Evolutionary conservation across 1,140 invertebrate genomes (phyloP).

Genomic region (Venturia canescens): DNA sequence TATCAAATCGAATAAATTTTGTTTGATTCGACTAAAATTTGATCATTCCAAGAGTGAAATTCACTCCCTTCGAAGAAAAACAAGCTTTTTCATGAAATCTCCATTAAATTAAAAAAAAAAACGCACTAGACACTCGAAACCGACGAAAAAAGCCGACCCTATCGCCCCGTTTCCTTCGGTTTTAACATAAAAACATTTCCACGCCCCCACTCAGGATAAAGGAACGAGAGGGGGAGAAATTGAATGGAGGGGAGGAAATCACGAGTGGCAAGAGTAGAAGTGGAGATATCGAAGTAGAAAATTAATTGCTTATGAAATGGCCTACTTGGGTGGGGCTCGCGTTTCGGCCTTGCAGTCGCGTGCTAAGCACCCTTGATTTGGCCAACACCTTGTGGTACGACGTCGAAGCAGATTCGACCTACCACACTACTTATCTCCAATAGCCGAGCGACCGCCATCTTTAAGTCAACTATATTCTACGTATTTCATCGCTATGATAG

Average conservation of each 20-base stretch:
- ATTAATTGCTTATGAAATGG: constrained; percentile 67
- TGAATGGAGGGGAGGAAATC: neutral
- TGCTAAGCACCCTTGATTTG: constrained; percentile 61
- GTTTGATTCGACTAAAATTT: too few relatives aligned
- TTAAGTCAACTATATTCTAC: neutral
- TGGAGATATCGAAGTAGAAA: constrained; percentile 54
- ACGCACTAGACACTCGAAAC: too few relatives aligned
- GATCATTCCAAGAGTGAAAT: too few relatives aligned
- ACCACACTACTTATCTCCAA: constrained; percentile 49
- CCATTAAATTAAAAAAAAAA: too few relatives aligned
- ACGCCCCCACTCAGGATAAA: neutral
- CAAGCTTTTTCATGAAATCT: too few relatives aligned
- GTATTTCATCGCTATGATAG: neutral
- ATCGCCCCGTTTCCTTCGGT: too few relatives aligned
- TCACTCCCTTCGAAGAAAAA: too few relatives aligned
- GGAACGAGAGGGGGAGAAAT: neutral
- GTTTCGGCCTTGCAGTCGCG: constrained; percentile 60
- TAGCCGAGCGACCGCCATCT: neutral
- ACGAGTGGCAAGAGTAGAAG: constrained; percentile 5
- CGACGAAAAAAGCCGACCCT: too few relatives aligned
- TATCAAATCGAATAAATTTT: too few relatives aligned
- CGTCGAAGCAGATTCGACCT: constrained; percentile 52
- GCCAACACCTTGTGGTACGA: constrained; percentile 43
- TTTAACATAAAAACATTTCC: neutral
- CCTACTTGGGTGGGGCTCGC: constrained; percentile 53